A percentile compares a stretch with the other conserved stretches of the same genome.
Conservation (phyloP, 1,140 invertebrate genomes). For the Pseudomyrmex concolor region DNA sequence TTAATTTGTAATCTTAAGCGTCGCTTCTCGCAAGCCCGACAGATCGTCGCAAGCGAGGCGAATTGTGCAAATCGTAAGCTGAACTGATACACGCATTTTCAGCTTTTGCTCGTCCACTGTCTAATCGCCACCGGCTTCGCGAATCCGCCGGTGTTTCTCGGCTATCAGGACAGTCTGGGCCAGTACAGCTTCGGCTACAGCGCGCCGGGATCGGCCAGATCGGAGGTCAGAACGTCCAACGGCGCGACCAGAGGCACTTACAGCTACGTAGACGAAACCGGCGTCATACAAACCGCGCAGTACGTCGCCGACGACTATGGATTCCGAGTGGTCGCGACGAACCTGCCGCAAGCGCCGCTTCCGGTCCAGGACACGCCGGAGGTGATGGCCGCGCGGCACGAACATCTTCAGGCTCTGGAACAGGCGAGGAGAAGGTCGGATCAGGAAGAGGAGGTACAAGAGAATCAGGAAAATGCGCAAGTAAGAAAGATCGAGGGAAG, state of each 20-base stretch:
- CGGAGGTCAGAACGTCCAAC: conserved; percentile 81
- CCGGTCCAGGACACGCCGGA: conserved; percentile 80
- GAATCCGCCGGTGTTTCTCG: conserved; percentile 69
- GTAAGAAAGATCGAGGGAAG: background rate
- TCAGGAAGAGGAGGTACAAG: background rate
- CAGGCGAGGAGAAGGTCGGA: conserved; percentile 2
- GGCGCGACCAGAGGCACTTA: conserved; percentile 80
- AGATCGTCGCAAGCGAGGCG: background rate
- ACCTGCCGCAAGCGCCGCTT: conserved; percentile 83
- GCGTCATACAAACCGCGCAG: conserved; percentile 82
- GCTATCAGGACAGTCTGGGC: conserved; percentile 85
- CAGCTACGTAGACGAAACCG: conserved; percentile 85
- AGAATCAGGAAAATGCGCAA: background rate
- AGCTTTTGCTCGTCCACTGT: conserved; percentile 43
- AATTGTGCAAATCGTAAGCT: background rate
- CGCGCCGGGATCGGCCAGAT: conserved; percentile 83
- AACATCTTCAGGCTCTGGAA: conserved; percentile 73
- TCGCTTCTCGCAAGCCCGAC: background rate
- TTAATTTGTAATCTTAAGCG: background rate
- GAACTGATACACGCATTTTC: background rate
- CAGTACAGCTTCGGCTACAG: conserved; percentile 86
- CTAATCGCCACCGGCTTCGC: conserved; percentile 2
- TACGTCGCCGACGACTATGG: conserved; percentile 82
- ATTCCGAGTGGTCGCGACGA: conserved; percentile 85
- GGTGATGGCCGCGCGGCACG: conserved; percentile 74